Evolutionary conservation across 2,888 invertebrate species (phyloP).

Genomic region (Drosophila mulleri): DNA sequence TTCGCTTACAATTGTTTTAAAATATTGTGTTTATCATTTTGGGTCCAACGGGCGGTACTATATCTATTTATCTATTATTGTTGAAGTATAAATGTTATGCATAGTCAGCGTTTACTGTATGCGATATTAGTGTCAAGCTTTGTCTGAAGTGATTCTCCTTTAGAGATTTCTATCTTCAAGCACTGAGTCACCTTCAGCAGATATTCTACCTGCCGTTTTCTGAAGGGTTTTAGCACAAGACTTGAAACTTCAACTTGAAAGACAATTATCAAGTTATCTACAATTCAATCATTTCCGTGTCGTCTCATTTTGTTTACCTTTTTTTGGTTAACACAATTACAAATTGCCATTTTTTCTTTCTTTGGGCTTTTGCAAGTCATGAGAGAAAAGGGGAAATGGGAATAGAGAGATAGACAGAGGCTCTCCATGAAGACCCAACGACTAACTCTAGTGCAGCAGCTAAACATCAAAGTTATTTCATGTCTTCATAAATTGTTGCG

Average conservation of each 20-base stretch:
- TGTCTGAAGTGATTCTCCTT: constrained; percentile 4
- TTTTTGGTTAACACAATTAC: constrained; percentile 58
- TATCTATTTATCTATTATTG: not conserved
- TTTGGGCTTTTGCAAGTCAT: constrained; percentile 60
- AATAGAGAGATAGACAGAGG: not conserved
- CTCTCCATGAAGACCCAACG: constrained; percentile 4
- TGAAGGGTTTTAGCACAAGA: not conserved
- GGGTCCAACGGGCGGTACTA: too few species aligned
- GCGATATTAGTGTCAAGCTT: constrained; percentile 12
- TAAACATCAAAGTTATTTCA: constrained; percentile 79
- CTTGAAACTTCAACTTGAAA: constrained; percentile 15
- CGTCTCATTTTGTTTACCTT: constrained; percentile 47
- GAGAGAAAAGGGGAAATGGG: constrained; percentile 6
- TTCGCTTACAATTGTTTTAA: too few species aligned
- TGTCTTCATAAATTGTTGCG: constrained; percentile 75
- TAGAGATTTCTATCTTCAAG: constrained; percentile 27
- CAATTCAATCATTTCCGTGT: constrained; percentile 57
- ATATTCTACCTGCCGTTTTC: constrained; percentile 39
- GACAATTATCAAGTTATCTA: constrained; percentile 60
- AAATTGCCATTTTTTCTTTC: constrained; percentile 59
- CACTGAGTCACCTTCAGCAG: constrained; percentile 23
- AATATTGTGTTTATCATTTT: too few species aligned
- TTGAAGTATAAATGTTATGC: too few species aligned
- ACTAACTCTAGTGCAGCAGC: constrained; percentile 47
- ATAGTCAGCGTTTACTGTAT: not conserved